phyloP scores from a whole-genome alignment of 37 sponge, comb jelly and placozoan species.

The Oscarella lobularis region DNA sequence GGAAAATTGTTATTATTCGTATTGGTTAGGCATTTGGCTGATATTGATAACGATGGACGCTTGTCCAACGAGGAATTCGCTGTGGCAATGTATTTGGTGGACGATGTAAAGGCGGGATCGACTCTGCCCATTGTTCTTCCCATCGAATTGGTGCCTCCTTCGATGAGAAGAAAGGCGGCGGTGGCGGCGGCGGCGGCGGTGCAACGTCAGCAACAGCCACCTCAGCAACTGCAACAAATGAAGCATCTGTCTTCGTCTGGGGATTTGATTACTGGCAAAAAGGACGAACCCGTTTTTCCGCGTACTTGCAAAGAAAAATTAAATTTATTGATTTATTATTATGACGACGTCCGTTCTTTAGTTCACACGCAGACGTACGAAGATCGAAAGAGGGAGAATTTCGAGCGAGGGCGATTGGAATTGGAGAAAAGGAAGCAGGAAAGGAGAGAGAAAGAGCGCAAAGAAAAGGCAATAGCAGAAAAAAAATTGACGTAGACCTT shows the following conservation, averaged over 20 bases:
- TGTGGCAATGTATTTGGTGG: background rate
- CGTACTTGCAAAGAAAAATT: no score
- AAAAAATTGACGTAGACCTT: no score
- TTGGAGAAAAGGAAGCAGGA: conserved; percentile 4
- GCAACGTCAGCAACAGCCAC: background rate
- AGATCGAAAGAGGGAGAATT: background rate
- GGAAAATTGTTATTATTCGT: background rate
- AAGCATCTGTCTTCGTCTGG: background rate
- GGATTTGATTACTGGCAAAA: no score
- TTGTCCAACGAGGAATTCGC: background rate
- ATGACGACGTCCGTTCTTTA: no score
- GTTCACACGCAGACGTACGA: background rate
- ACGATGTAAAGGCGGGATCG: background rate
- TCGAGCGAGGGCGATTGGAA: background rate
- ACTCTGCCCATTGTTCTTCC: background rate
- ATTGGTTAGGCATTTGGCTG: background rate
- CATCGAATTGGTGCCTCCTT: background rate
- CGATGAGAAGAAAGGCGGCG: background rate
- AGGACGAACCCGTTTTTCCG: no score
- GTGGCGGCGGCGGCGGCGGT: no score
- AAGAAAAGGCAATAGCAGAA: background rate
- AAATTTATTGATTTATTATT: no score
- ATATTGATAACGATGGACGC: conserved; percentile 2
- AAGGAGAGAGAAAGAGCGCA: background rate
- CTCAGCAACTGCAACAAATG: background rate